A percentile compares a stretch with the other conserved stretches of the same genome.
Conservation (phyloP, 30 jellyfish, hydroid and myxozoan genomes). For the Aurelia coerulea region DNA sequence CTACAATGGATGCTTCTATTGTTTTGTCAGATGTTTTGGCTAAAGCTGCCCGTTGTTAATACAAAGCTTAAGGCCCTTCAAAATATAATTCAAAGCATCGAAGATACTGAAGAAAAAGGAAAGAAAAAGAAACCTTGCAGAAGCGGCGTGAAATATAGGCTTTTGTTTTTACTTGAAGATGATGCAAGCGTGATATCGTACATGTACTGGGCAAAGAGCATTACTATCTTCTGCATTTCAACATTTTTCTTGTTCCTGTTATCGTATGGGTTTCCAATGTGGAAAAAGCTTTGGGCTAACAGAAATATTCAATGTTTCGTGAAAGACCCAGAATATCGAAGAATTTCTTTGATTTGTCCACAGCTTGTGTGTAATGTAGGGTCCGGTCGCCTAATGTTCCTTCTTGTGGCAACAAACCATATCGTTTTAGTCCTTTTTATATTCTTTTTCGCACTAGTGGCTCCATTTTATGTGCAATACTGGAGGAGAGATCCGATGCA, state of each 20-base stretch:
- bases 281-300: background rate
- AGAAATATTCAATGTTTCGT: background rate
- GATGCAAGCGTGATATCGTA: background rate
- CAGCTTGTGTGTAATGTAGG: constrained; percentile 47
- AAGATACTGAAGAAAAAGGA: background rate
- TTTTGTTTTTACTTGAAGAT: background rate
- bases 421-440: background rate
- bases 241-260: background rate
- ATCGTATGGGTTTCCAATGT: background rate
- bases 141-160: background rate
- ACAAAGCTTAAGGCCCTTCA: constrained; percentile 27
- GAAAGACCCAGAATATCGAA: background rate
- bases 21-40: constrained; percentile 60
- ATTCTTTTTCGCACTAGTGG: background rate
- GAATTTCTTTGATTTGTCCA: background rate
- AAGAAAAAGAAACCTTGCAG: background rate
- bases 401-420: constrained; percentile 9
- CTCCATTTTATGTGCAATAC: constrained; percentile 3
- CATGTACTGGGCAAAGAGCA: background rate
- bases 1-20: constrained; percentile 51
- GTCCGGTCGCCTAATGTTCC: constrained; percentile 37
- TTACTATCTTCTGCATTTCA: background rate
- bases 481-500: background rate
- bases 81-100: background rate
- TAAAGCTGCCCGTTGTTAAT: constrained; percentile 35